phyloP scores from a whole-genome alignment of 1,140 invertebrate species.

The Macrobrachium rosenbergii region DNA sequence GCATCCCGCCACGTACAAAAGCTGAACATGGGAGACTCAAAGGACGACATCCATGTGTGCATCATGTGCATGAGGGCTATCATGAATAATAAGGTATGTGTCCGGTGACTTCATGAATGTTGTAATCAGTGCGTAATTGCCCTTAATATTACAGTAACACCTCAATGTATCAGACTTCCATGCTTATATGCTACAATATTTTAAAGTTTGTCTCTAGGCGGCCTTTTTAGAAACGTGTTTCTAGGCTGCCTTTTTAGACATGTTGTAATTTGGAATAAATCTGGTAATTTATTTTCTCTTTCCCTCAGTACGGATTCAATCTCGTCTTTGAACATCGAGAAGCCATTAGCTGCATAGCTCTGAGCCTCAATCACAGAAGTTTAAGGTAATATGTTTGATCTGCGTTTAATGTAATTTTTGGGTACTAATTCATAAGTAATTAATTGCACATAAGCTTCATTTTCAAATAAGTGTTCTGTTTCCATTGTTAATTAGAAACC shows the following conservation, averaged over 20 bases:
- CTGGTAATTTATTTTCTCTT: slow-evolving; percentile 51
- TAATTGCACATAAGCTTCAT: neutral
- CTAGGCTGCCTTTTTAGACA: too few species aligned
- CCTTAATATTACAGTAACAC: too few species aligned
- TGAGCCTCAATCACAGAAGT: slow-evolving; percentile 97
- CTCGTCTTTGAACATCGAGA: slow-evolving; percentile 98
- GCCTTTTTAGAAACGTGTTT: too few species aligned
- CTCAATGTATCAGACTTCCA: too few species aligned
- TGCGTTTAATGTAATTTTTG: slow-evolving; percentile 5
- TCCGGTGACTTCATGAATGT: neutral
- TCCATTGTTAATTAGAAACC: too few species aligned
- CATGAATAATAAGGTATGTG: slow-evolving; percentile 97
- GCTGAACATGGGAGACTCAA: slow-evolving; percentile 96
- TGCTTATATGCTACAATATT: neutral
- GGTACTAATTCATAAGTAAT: slow-evolving; percentile 1
- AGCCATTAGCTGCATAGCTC: slow-evolving; percentile 98
- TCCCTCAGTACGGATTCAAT: slow-evolving; percentile 94
- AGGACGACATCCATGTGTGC: slow-evolving; percentile 99
- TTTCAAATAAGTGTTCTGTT: too few species aligned
- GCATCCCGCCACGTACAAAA: slow-evolving; percentile 87
- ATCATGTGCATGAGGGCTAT: slow-evolving; percentile 99
- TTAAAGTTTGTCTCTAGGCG: neutral
- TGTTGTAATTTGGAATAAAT: neutral
- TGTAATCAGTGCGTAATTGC: too few species aligned
- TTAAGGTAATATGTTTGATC: slow-evolving; percentile 76